phyloP scores from a whole-genome alignment of 2,888 invertebrate species.

The Netelia virgata region DNA sequence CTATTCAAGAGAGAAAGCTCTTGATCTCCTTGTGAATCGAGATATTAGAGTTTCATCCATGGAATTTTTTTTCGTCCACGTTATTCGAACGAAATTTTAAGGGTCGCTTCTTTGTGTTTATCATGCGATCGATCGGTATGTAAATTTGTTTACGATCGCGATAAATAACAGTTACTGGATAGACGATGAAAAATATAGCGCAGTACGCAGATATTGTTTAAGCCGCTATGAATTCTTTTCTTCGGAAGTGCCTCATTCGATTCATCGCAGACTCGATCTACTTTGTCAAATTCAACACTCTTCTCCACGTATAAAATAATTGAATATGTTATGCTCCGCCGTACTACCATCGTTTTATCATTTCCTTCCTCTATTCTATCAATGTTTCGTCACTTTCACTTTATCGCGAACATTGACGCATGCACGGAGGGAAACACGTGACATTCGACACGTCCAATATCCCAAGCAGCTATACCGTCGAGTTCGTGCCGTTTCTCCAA shows the following conservation, averaged over 20 bases:
- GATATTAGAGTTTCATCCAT: not conserved
- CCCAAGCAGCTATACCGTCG: constrained; percentile 24
- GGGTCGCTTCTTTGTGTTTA: not conserved
- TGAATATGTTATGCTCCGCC: not conserved
- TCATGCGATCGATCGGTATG: not conserved
- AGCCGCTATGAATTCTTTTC: not conserved
- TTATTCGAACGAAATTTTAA: not conserved
- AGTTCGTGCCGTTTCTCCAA: not conserved
- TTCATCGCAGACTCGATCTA: not conserved
- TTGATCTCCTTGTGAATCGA: constrained; percentile 33
- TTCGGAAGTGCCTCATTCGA: not conserved
- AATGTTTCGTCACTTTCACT: constrained; percentile 16
- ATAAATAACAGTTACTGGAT: not conserved
- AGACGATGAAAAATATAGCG: not conserved
- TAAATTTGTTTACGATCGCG: not conserved
- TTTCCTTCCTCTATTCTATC: constrained; percentile 14
- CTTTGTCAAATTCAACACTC: not conserved
- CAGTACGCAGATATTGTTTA: not conserved
- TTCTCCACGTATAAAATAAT: not conserved
- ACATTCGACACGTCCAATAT: constrained; percentile 43
- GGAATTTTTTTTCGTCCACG: not conserved
- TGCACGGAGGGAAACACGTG: not conserved
- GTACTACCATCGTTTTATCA: constrained; percentile 14
- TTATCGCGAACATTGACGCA: not conserved
- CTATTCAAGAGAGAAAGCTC: not conserved